A percentile compares a stretch with the other conserved stretches of the same genome.
Conservation (phyloP, 1,140 invertebrate species). For the Musca domestica region DNA sequence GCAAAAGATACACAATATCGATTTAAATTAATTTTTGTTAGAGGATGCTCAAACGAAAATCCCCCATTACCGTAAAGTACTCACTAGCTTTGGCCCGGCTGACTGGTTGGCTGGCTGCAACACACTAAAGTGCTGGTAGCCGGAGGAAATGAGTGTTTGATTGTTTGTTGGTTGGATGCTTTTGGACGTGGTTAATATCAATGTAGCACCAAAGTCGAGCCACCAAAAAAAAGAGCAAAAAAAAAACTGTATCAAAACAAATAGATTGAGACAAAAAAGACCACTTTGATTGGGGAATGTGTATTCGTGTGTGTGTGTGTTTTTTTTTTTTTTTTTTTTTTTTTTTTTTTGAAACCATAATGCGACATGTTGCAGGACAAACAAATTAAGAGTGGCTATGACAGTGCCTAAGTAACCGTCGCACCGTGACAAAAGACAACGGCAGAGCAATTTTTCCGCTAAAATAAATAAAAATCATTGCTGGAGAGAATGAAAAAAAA, state of each 20-base stretch:
- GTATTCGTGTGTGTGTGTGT: too few species aligned
- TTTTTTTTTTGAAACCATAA: conserved; percentile 2
- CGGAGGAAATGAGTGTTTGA: not conserved
- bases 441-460: not conserved
- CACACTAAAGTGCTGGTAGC: not conserved
- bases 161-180: not conserved
- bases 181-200: not conserved
- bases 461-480: not conserved
- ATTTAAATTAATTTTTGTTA: conserved; percentile 55
- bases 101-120: not conserved
- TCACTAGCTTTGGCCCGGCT: conserved; percentile 32
- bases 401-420: conserved; percentile 3
- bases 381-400: conserved; percentile 19
- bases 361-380: conserved; percentile 18
- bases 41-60: conserved; percentile 54
- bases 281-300: too few species aligned
- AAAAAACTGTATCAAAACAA: conserved; percentile 14
- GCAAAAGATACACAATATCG: conserved; percentile 42
- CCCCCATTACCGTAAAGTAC: conserved; percentile 55
- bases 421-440: not conserved
- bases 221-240: not conserved
- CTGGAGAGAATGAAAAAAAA: not conserved
- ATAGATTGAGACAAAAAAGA: not conserved
- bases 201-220: not conserved
- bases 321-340: not conserved